Base-by-base conservation (phyloP, 2,113 vertebrate genomes). In the Steatornis caripensis region DNA sequence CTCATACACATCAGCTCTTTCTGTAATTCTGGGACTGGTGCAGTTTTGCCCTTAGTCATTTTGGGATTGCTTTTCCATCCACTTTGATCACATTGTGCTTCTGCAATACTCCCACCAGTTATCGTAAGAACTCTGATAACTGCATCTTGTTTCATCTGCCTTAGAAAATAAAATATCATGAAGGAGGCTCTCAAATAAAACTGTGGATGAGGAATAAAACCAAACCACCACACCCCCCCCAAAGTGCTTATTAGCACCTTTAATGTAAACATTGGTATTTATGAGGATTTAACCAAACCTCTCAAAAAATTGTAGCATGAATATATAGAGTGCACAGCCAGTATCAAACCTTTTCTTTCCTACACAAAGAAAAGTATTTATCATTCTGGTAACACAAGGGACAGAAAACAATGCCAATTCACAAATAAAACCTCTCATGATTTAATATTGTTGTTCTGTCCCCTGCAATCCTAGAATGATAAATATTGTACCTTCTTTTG, bases 361-460 rank as follows among this genome's bases (percentile, higher is more conserved):
- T 84, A n/a, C 41, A 92, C 90, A 91, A 95, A 95, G 70, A 84
- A 92, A 93, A 87, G 17, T 83, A 92, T 96, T 96, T 95, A 93
- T 97, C 91, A 95, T 97, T 92, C 89, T 94, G 48, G 76, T 84
- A 93, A 80, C 58, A 87, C 39, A 84, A 84, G 85, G 87, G 89
- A 94, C 75, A 91, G 79, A 93, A 97, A 89, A 94, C 84, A 96
- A 95, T 81, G 94, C 87, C 82, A 89, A 91, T 96, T 92, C 91
- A 84, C 72, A 89, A 89, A 92, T 84, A 95, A 95, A 97, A 89
- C 87, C 84, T 94, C 90, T 91, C 90, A 89, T 96, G 89, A 94
- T 96, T 97, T 94, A 95, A 95, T 96, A 94, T 91, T 91, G 86
- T 95, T 96, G 76, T 65, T 95, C 91, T 93, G 87, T 95, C 89